Conservation (phyloP, 2,113 vertebrate genomes). For the Cynoglossus semilaevis region DNA sequence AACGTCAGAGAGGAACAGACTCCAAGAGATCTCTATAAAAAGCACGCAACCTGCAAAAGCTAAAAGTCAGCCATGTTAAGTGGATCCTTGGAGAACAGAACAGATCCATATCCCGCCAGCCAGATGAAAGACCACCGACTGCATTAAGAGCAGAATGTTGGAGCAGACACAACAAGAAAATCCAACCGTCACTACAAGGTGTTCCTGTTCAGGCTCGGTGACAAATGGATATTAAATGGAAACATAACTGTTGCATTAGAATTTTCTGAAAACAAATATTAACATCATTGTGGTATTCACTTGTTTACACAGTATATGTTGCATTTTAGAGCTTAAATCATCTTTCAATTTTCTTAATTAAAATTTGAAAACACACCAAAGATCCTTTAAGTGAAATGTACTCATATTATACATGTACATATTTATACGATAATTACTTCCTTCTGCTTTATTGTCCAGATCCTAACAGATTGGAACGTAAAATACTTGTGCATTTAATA, state of each 20-base stretch:
- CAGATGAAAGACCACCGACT: conserved; percentile 38
- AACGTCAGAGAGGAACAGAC: conserved; percentile 31
- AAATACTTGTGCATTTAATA: too few relatives aligned
- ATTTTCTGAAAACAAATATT: too few relatives aligned
- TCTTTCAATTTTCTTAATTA: too few relatives aligned
- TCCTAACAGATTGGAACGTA: too few relatives aligned
- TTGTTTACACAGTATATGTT: too few relatives aligned
- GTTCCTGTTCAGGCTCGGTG: background rate
- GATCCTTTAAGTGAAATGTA: too few relatives aligned
- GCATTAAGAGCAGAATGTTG: conserved; percentile 19
- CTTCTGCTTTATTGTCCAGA: too few relatives aligned
- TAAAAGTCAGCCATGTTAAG: conserved; percentile 63
- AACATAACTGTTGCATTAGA: background rate
- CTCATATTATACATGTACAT: too few relatives aligned
- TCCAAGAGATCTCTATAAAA: conserved; percentile 28
- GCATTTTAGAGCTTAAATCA: too few relatives aligned
- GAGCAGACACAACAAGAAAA: conserved; percentile 14
- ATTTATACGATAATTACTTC: too few relatives aligned
- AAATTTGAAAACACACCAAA: too few relatives aligned
- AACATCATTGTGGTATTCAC: too few relatives aligned
- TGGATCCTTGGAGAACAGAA: conserved; percentile 51
- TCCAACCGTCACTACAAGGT: conserved; percentile 1
- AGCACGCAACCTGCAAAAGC: conserved; percentile 50
- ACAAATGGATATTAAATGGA: background rate
- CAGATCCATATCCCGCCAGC: conserved; percentile 45